Evolutionary conservation across 1,140 invertebrate species (phyloP).

Genomic region (Choristoneura fumiferana): DNA sequence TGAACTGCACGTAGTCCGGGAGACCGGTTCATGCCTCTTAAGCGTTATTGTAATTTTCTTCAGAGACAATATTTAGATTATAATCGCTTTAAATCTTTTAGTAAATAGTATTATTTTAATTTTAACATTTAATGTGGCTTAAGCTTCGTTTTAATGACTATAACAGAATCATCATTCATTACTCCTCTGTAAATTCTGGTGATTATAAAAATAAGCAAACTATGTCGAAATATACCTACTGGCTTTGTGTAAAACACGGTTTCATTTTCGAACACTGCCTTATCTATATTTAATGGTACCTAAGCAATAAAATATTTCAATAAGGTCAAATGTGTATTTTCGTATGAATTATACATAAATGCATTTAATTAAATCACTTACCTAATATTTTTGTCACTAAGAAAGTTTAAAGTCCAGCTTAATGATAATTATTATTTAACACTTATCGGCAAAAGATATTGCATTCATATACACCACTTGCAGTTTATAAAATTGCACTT

Average conservation of each 20-base stretch:
- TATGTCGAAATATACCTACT: constrained; percentile 34
- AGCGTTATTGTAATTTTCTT: no score
- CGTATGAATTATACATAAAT: constrained; percentile 2
- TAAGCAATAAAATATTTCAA: neutral
- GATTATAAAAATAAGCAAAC: constrained; percentile 30
- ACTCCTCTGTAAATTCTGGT: constrained; percentile 36
- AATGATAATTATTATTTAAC: constrained; percentile 11
- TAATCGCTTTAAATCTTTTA: no score
- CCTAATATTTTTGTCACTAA: constrained; percentile 23
- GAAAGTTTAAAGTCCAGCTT: constrained; percentile 22
- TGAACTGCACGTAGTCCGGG: constrained; percentile 96
- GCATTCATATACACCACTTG: constrained; percentile 16
- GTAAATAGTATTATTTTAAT: no score
- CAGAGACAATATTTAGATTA: no score
- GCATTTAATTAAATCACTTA: neutral
- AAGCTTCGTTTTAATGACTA: neutral
- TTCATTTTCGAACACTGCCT: constrained; percentile 2
- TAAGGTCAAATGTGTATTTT: neutral
- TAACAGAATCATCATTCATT: constrained; percentile 24
- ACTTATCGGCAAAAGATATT: neutral
- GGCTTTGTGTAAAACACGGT: constrained; percentile 28
- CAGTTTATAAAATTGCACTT: constrained; percentile 50
- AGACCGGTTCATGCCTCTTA: constrained; percentile 86
- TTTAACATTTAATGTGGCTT: neutral
- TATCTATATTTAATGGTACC: neutral